Evolutionary conservation across 2,113 vertebrate species (phyloP).

Genomic region (Melanostigma gelatinosum): DNA sequence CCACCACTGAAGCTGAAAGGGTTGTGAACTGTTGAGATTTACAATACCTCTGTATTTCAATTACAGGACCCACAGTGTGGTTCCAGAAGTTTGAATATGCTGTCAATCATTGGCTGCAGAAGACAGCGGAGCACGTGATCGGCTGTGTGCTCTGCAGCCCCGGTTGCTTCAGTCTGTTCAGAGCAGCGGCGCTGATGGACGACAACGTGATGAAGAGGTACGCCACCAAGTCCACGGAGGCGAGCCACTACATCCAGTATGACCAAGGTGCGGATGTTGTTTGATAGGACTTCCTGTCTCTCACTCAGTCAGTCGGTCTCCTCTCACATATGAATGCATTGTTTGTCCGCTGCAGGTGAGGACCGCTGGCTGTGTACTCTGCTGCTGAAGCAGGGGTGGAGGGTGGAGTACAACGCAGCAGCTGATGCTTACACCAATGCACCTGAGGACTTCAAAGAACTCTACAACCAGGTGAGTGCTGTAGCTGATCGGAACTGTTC

Average conservation of each 20-base stretch:
- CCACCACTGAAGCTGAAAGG: neutral
- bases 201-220: conserved; percentile 83
- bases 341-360: conserved; percentile 68
- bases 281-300: neutral
- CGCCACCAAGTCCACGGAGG: conserved; percentile 73
- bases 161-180: conserved; percentile 83
- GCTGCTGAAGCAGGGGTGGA: conserved; percentile 83
- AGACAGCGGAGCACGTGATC: conserved; percentile 81
- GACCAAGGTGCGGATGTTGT: conserved; percentile 72
- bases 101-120: conserved; percentile 83
- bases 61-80: conserved; percentile 82
- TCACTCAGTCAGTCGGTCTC: neutral
- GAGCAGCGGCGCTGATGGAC: conserved; percentile 81
- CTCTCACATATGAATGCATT: neutral
- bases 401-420: conserved; percentile 83
- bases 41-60: neutral
- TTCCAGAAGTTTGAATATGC: conserved; percentile 87
- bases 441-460: conserved; percentile 82
- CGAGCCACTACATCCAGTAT: conserved; percentile 76
- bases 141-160: conserved; percentile 83
- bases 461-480: conserved; percentile 77
- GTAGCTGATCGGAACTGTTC: neutral
- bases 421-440: conserved; percentile 84
- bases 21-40: neutral
- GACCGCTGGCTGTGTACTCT: conserved; percentile 84